A percentile compares a stretch with the other conserved stretches of the same genome.
phyloP scores from a whole-genome alignment of 2,113 vertebrate genomes.

The Phrynosoma blainvillii region DNA sequence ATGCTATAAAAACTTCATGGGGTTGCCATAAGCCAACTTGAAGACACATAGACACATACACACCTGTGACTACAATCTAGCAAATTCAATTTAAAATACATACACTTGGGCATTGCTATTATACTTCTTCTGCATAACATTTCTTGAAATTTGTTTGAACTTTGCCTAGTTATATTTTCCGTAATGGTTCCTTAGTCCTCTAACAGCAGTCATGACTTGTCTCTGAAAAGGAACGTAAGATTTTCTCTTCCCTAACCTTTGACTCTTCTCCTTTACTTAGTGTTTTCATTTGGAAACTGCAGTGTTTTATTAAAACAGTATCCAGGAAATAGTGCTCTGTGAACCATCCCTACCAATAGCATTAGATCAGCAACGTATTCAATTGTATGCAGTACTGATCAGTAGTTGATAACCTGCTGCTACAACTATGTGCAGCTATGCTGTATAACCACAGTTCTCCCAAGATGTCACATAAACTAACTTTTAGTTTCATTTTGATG shows the following conservation, averaged over 20 bases:
- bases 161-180: conserved; percentile 6
- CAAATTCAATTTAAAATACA: not conserved
- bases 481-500: not conserved
- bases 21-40: no score
- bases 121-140: not conserved
- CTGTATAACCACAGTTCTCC: no score
- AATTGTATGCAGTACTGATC: not conserved
- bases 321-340: conserved; percentile 12
- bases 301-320: conserved; percentile 28
- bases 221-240: not conserved
- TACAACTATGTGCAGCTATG: not conserved
- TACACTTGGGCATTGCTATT: conserved; percentile 4
- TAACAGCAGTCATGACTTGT: not conserved
- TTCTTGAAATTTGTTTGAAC: conserved; percentile 31
- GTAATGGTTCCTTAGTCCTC: not conserved
- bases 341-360: not conserved
- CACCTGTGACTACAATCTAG: not conserved
- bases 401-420: not conserved
- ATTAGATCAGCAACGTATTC: conserved; percentile 22
- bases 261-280: conserved; percentile 27
- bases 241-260: not conserved
- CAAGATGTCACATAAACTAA: not conserved
- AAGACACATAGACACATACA: no score
- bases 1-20: no score
- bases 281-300: conserved; percentile 28